Evolutionary conservation across 1,140 invertebrate species (phyloP).

Genomic region (Aporrectodea caliginosa): DNA sequence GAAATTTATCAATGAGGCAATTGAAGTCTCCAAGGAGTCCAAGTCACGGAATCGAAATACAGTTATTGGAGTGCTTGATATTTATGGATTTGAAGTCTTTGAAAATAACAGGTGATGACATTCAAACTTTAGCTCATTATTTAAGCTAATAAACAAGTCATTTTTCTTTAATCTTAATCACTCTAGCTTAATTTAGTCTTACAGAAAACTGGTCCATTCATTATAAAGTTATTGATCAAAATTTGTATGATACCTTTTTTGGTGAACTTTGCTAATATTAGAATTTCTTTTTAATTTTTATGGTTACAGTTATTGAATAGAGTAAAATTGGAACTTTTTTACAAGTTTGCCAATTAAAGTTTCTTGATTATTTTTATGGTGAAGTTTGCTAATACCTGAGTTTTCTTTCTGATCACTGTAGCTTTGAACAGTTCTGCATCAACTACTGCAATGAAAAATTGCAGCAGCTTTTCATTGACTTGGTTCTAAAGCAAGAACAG

Average conservation of each 20-base stretch:
- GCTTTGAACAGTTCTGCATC: slow-evolving; percentile 95
- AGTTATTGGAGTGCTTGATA: slow-evolving; percentile 91
- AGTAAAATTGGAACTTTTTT: too few relatives aligned
- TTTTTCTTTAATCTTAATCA: not conserved
- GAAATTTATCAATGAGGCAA: slow-evolving; percentile 65
- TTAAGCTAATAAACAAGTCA: too few relatives aligned
- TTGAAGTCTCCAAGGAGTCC: slow-evolving; percentile 58
- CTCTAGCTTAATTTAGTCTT: not conserved
- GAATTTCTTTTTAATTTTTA: not conserved
- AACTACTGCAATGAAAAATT: slow-evolving; percentile 97
- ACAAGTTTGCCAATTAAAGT: not conserved
- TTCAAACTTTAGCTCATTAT: not conserved
- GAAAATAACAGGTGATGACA: slow-evolving; percentile 73
- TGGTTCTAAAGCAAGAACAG: slow-evolving; percentile 92
- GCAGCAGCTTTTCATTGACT: slow-evolving; percentile 91
- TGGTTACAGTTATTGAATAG: too few relatives aligned
- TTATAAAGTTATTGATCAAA: not conserved
- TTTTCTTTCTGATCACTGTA: slow-evolving; percentile 36
- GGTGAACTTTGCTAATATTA: not conserved
- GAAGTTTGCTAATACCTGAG: not conserved
- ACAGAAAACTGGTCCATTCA: not conserved
- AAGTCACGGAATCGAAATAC: slow-evolving; percentile 42
- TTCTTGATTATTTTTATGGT: not conserved
- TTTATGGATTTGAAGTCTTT: slow-evolving; percentile 98
- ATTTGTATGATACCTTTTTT: not conserved